Evolutionary conservation across 2,113 vertebrate genomes (phyloP).

Genomic region (Falco punctatus): DNA sequence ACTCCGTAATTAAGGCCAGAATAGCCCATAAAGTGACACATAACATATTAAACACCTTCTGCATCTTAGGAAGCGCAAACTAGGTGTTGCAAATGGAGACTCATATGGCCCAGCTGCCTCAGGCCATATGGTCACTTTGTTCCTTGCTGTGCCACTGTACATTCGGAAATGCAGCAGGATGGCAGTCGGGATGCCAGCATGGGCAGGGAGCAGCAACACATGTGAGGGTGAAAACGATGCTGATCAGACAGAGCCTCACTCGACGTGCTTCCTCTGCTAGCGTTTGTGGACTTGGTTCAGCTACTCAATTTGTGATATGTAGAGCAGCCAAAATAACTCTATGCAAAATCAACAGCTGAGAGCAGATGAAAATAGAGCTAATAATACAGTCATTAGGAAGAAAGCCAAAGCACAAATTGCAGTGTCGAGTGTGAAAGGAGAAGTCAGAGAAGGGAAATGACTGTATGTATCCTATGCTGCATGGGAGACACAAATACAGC

Average conservation of each 20-base stretch:
- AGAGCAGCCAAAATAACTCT: constrained; percentile 58
- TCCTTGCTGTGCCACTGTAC: not conserved
- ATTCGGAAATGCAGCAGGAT: not conserved
- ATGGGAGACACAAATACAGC: not conserved
- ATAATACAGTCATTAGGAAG: constrained; percentile 66
- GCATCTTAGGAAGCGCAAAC: not conserved
- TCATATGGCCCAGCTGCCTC: constrained; percentile 22
- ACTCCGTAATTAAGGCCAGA: constrained; percentile 26
- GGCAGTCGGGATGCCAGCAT: not conserved
- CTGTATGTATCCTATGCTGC: accelerated
- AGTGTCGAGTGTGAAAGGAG: constrained; percentile 15
- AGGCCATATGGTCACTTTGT: constrained; percentile 34
- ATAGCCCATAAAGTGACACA: constrained; percentile 28
- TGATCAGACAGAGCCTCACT: not conserved
- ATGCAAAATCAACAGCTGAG: constrained; percentile 47
- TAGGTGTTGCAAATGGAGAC: constrained; percentile 30
- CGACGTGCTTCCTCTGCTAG: not conserved
- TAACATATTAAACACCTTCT: constrained; percentile 53
- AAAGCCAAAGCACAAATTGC: constrained; percentile 50
- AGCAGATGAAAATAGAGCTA: constrained; percentile 70
- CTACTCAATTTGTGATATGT: not conserved
- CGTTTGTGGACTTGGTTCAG: constrained; percentile 19
- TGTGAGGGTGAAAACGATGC: not conserved
- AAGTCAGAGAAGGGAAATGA: constrained; percentile 14
- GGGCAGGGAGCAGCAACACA: not conserved